Evolutionary conservation across 2,797 vertebrate genomes (phyloP).

Genomic region (Alfaro cultratus): DNA sequence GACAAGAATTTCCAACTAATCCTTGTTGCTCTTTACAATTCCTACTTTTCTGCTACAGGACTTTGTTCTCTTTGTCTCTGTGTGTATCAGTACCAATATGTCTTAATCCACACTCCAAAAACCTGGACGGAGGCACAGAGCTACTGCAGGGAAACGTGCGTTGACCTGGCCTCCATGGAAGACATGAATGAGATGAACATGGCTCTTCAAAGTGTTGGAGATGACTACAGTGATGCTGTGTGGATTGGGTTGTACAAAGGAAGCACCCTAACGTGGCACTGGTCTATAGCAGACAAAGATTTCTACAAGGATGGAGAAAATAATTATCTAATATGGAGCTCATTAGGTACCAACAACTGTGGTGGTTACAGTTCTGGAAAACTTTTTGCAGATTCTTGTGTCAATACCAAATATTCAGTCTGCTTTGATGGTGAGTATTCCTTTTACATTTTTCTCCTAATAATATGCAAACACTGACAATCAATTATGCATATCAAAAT

Average conservation of each 20-base stretch:
- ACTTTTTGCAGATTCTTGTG: fast-evolving
- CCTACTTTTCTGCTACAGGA: background rate
- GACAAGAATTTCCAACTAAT: background rate
- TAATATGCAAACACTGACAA: background rate
- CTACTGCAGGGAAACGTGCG: constrained; percentile 30
- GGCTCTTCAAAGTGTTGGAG: background rate
- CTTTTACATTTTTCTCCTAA: background rate
- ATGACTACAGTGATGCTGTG: background rate
- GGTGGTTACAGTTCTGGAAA: fast-evolving
- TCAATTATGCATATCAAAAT: background rate
- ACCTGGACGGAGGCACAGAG: constrained; percentile 29
- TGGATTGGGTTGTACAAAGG: constrained; percentile 11
- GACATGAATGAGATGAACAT: constrained; percentile 20
- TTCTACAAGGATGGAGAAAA: constrained; percentile 39
- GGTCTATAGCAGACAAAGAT: constrained; percentile 27
- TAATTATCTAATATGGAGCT: background rate
- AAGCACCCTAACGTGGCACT: fast-evolving
- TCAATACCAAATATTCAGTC: fast-evolving
- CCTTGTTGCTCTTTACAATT: background rate
- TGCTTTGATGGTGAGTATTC: constrained; percentile 35
- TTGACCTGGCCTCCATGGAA: constrained; percentile 26
- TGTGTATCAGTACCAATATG: background rate
- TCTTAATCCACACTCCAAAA: background rate
- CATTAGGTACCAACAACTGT: fast-evolving
- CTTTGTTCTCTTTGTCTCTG: background rate